Evolutionary conservation across 53 echinoderm and acorn worm species (phyloP), one percentile per base, ranked within the genome.

Genomic region (Mesocentrotus franciscanus): DNA sequence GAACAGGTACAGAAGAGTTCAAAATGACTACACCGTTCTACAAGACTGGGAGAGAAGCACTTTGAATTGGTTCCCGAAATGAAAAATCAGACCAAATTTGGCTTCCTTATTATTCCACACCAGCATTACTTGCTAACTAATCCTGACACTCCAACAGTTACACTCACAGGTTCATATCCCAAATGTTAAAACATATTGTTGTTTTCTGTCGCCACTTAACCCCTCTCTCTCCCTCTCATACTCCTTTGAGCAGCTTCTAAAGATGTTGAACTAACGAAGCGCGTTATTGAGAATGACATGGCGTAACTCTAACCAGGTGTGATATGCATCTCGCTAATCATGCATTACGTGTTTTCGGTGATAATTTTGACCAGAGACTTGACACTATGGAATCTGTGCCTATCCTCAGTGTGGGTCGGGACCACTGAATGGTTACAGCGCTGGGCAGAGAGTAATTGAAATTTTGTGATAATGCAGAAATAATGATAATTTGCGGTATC

Each of bases 211-310:
- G 57, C 11, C 59, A 87, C 81, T 90, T 90, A 60, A 90, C 91
- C 91, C 35, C 91, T 35, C 17, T 33, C 91, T 20, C 33, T 35
- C 9, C 5, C 35, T 36, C 66, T 29, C 20, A 7, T 30, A 90
- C 60, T 26, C 64, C 10, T 33, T 17, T 16, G 58, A 58, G 66
- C 61, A 35, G 33, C 64, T 34, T 91, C 39, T 12, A 91, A 66
- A 64, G 91, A 91, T 9, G 66, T 64, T 91, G 91, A 62, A 91
- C 91, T 91, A 91, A 91, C 64, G 91, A 91, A 91, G 91, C 91
- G 91, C 7, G 22, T 61, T 91, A 91, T 91, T 91, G 91, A 91
- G 91, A 66, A 91, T 59, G 91, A 91, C 91, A 66, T 35, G 35
- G 34, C 62, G 61, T 64, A 91, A 61, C 66, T 91, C 66, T 91